Percentiles rank a stretch among this genome's conserved stretches.
phyloP scores from a whole-genome alignment of 1,140 invertebrate species.

The Ridgeia piscesae region DNA sequence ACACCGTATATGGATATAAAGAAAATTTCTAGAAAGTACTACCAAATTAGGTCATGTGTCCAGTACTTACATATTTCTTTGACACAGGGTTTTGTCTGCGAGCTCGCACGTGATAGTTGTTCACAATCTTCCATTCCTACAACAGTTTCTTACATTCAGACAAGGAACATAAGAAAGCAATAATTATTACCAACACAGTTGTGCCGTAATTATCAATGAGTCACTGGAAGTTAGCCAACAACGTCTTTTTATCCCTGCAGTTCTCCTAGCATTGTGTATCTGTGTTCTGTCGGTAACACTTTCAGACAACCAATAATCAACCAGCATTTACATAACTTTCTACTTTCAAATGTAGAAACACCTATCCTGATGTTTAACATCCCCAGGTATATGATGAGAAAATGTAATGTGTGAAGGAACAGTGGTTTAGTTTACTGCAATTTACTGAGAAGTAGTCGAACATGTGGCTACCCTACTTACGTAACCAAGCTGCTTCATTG shows the following conservation, averaged over 20 bases:
- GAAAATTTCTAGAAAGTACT: neutral
- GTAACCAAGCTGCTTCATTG: conserved; percentile 97
- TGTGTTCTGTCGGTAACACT: neutral
- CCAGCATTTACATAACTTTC: neutral
- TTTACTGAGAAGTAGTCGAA: conserved; percentile 17
- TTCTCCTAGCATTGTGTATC: neutral
- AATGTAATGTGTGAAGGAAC: conserved; percentile 10
- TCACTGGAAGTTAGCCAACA: no score
- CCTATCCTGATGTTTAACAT: neutral
- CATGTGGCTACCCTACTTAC: conserved; percentile 62
- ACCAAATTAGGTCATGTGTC: neutral
- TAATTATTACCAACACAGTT: neutral
- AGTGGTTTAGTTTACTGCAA: neutral
- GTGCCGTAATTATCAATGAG: neutral
- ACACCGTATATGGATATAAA: no score
- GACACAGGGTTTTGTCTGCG: conserved; percentile 82
- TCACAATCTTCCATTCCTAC: conserved; percentile 97
- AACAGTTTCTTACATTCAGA: conserved; percentile 26
- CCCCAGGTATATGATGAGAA: neutral
- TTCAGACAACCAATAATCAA: neutral
- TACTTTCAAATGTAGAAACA: neutral
- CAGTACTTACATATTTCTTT: conserved; percentile 68
- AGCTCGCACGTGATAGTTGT: conserved; percentile 84
- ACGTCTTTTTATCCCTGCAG: neutral
- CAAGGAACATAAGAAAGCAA: neutral